A percentile compares a stretch with the other conserved stretches of the same genome.
phyloP scores from a whole-genome alignment of 2,113 vertebrate genomes.

The Pterocles burchelli region DNA sequence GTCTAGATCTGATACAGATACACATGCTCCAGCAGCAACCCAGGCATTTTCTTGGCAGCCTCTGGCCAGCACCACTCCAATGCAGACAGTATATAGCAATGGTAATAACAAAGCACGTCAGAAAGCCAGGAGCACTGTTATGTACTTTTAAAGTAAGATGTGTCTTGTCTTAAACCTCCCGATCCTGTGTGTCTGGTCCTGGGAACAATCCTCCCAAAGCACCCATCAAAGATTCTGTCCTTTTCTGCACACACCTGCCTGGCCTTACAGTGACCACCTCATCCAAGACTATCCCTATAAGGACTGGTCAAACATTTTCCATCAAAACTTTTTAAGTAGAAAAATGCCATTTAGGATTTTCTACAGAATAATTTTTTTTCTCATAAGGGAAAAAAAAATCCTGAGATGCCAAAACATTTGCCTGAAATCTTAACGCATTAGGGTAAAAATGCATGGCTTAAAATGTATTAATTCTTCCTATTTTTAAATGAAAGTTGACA shows the following conservation, averaged over 20 bases:
- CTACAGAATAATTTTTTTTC: not conserved
- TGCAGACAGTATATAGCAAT: not conserved
- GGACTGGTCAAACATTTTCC: not conserved
- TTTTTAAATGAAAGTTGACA: not conserved
- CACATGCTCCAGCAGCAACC: not conserved
- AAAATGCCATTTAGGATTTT: not conserved
- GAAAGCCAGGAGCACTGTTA: not conserved
- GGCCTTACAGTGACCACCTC: not conserved
- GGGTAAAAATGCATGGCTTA: not conserved
- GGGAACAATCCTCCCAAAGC: not conserved
- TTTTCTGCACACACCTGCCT: rapidly evolving
- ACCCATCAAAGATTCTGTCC: rapidly evolving
- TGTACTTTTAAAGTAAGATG: not conserved
- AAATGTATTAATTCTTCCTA: not conserved
- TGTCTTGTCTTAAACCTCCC: not conserved
- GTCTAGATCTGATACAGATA: not conserved
- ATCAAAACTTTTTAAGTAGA: not conserved
- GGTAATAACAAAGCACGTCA: not conserved
- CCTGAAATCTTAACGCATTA: not conserved
- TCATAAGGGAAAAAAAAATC: too few species aligned
- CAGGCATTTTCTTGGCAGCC: not conserved
- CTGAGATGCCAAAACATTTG: not conserved
- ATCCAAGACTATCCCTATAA: not conserved
- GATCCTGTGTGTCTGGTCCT: not conserved
- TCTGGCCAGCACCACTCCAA: not conserved